Evolutionary conservation across 2,888 invertebrate genomes (phyloP), one percentile per base, ranked within the genome.

Genomic region (Choristoneura rosaceana): DNA sequence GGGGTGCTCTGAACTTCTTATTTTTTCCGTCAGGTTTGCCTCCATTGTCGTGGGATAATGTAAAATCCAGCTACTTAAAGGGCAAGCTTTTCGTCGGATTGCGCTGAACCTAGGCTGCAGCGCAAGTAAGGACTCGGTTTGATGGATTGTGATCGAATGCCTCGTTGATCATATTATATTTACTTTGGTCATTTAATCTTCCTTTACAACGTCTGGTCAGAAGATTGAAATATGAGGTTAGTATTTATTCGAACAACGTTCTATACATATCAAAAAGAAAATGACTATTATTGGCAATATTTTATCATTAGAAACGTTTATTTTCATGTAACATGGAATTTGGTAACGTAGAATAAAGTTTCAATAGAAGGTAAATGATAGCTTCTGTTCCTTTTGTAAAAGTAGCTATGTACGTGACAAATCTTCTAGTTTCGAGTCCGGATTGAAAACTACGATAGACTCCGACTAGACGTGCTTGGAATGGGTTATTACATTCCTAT

Each of bases 381-480:
- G 83, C 68, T 73, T 58, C 69, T 73, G 86, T 87, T 85, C 87
- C 88, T 89, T 55, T 91, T 90, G 85, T 88, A 86, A 92, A 90
- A 92, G 88, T 93, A 91, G 89, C 86, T 87, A 87, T 85, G 91
- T 89, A 93, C 93, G 93, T 93, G 93, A 93, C 93, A 92, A 93
- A 92, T 93, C 93, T 92, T 88, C 90, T 87, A 90, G 90, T 90
- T 91, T 89, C 87, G 87, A 90, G 86, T 90, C 88, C 81, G 91
- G 90, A 93, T 93, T 93, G 93, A 93, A 93, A 93, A 93, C 92
- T 93, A 89, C 91, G 91, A 92, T 93, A 92, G 92, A 92, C 88
- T 88, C 85, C 84, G 85, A 79, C 83, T 78, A 80, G 84, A 92
- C 93, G 93, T 93, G 93, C 85, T 75, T 79, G 78, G 93, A 92